Base-by-base conservation (phyloP, 2,888 invertebrate species). In the Caenorhabditis angaria region DNA sequence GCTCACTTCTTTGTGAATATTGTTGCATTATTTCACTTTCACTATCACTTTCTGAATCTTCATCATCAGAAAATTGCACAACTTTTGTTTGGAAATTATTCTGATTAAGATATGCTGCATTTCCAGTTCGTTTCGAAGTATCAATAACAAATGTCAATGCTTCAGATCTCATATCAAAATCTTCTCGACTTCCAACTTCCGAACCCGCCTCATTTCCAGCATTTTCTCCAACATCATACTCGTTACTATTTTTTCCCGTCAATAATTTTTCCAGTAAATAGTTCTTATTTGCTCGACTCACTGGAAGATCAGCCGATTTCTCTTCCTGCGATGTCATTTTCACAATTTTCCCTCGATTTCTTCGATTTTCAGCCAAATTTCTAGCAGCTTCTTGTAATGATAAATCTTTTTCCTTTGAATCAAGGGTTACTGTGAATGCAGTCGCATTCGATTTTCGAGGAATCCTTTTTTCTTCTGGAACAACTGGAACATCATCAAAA, bases 141-240 rank as follows among this genome's bases (percentile, higher is more conserved):
- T 78, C 79, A 35, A 81, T 70, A 24, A 80, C 76, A 72, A 73
- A 81, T 53, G 82, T 80, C 55, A 78, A 76, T 10, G 81, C 79
- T 41, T 82, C 81, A n/a, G 76, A 74, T 20, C 71, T 55, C 8
- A 67, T 73, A 56, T 80, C 80, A 27, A 67, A 65, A 28, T 78
- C 77, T 48, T 58, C 61, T 27, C 41, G 41, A 41, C 41, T 41
- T 41, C 41, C 64, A 29, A 61, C 69, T 3, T 57, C 60, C 1
- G 63, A 12, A 14, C 48, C 56, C 25, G 55, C 69, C 8, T 1
- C 41, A 32, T 48, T 24, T 12, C 48, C 18, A 6, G 5, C 2
- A 6, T 8, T 24, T 20, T 47, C 60, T 20, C 27, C 51, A 28
- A 24, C 28, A 41, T 62, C 24, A 32, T 53, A 25, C 50, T 56